Evolutionary conservation across 2,888 invertebrate species (phyloP), one percentile per base, ranked within the genome.

Genomic region (Copidosoma aretas): DNA sequence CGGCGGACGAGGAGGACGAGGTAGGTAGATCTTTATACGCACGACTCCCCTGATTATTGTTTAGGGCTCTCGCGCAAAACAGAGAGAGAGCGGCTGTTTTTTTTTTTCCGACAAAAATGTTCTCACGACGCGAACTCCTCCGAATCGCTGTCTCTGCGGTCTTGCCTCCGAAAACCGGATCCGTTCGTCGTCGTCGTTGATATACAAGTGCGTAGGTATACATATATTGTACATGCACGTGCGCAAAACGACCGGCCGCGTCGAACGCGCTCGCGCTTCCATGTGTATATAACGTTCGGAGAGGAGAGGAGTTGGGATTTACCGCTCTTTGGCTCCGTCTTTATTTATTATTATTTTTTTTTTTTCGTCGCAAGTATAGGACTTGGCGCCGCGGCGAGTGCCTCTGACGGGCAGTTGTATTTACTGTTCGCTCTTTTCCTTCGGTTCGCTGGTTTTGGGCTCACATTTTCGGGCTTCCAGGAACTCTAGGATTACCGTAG

Each of bases 61-160:
- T 64, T 71, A 63, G 49, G 24, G 32, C 32, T 3, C 32, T 32
- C 32, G 32, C 32, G n/a, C n/a, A n/a, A n/a, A n/a, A n/a, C n/a
- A n/a, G n/a, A n/a, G n/a, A n/a, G n/a, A n/a, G n/a, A n/a, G 17
- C 10, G 10, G 52, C 51, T n/a, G 25, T 46, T 41, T 65, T 60
- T 69, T 66, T 69, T 68, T 57, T 17, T 46, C 12, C n/a, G 63
- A 46, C 59, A 66, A 60, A 69, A 69, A 70, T 51, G 70, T 70
- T 71, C 70, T 71, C 70, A 71, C 70, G 70, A 67, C 46, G 46
- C 4, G 8, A 17, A 51, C 43, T 14, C 17, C 43, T 46, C 43
- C 17, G 15, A 46, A 3, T 46, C 8, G 1, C 8, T 46, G 15
- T 46, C 43, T 46, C 17, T 46, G 1, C 8, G 3, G 15, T 46